Conservation (phyloP, 2,888 invertebrate species). For the Lycophotia porphyrea region DNA sequence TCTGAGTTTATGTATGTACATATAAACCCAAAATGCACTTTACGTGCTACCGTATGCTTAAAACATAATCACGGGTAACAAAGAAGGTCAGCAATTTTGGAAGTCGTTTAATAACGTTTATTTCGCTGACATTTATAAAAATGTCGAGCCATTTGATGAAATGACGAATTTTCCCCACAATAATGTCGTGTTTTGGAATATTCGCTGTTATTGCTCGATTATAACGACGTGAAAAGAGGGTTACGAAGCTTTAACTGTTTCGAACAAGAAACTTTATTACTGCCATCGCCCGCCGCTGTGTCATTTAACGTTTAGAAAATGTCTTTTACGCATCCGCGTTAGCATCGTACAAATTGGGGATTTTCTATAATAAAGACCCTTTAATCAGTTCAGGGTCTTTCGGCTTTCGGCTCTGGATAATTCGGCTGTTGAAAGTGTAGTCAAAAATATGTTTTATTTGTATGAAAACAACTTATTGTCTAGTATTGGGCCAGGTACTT, state of each 20-base stretch:
- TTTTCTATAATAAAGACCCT: not conserved
- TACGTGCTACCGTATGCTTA: not conserved
- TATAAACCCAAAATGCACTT: no score
- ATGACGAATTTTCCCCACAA: slow-evolving; percentile 57
- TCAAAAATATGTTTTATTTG: not conserved
- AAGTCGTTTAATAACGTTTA: slow-evolving; percentile 46
- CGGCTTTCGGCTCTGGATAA: not conserved
- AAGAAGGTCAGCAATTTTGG: slow-evolving; percentile 27
- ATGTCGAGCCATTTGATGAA: slow-evolving; percentile 46
- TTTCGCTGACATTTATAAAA: slow-evolving; percentile 50
- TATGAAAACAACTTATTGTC: not conserved
- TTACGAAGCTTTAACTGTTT: slow-evolving; percentile 14
- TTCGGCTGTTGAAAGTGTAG: not conserved
- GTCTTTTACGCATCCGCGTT: not conserved
- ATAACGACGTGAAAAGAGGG: slow-evolving; percentile 6
- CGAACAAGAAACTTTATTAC: slow-evolving; percentile 15
- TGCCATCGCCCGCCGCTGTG: slow-evolving; percentile 3
- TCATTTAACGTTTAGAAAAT: not conserved
- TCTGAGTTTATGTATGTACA: not conserved
- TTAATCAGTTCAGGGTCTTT: not conserved
- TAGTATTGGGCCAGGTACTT: not conserved
- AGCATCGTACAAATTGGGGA: not conserved
- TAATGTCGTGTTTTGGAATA: slow-evolving; percentile 35
- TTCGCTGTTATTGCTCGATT: slow-evolving; percentile 35
- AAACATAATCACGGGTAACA: slow-evolving; percentile 1